Evolutionary conservation across 2,888 invertebrate species (phyloP), one percentile per base, ranked within the genome.

Genomic region (Seira sanloemensis): DNA sequence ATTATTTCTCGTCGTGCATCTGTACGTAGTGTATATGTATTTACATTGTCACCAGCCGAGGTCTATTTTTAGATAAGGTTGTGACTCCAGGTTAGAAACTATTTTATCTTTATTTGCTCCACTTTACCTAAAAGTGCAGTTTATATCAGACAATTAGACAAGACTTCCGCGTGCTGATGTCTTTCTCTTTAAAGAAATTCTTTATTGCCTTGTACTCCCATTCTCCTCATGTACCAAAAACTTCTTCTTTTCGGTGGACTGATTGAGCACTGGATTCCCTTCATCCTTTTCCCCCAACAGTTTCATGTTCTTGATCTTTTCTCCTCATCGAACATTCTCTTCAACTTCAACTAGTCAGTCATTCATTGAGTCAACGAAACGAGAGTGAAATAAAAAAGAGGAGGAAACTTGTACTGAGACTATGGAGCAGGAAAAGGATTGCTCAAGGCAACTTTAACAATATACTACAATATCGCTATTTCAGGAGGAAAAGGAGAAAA

Each of bases 291-390:
- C 24, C 50, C 24, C 21, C 25, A 9, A 23, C 73, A 54, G 23
- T 71, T 69, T 73, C 37, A 73, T 62, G 21, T 73, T 19, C 68
- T 54, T 81, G 69, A 75, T 69, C 79, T 62, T 62, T 62, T 62
- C 62, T 81, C 26, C 82, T 83, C 77, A 78, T 83, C 82, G 73
- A 83, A 83, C 77, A 77, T 78, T 83, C 73, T 65, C 77, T 77
- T 58, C 77, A 58, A 77, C 72, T 62, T 76, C 69, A 81, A 54
- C 66, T 71, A 76, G 82, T 68, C 82, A 83, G 72, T 73, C 77
- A 83, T 54, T 77, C 58, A 82, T 62, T 76, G 67, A 71, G 46
- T 69, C 65, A 78, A 62, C 62, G 7, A 62, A 62, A 9, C 50
- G 50, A 50, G 16, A 62, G 37, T 12, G 21, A 62, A 62, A 62